Evolutionary conservation across 2,113 vertebrate genomes (phyloP).

Genomic region (Anarhynchus alexandrinus): DNA sequence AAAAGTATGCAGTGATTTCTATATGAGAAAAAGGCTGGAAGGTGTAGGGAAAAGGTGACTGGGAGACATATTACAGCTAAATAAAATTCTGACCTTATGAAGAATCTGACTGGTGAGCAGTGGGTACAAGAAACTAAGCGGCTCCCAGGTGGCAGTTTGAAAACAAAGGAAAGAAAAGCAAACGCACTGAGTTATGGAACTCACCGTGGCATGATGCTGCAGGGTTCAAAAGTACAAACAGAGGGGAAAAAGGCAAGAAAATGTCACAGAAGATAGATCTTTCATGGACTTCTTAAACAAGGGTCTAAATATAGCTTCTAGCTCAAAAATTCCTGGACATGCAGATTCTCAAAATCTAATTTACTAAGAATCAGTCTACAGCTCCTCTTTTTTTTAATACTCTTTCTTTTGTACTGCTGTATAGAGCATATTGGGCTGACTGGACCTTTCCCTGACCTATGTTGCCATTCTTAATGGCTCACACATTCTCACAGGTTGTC

Average conservation of each 20-base stretch:
- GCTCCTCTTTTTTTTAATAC: not conserved
- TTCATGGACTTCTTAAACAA: not conserved
- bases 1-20: not conserved
- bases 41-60: not conserved
- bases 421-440: not conserved
- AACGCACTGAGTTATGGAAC: not conserved
- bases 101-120: not conserved
- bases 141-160: not conserved
- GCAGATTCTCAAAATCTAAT: not conserved
- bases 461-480: not conserved
- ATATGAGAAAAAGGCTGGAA: not conserved
- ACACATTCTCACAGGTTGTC: not conserved
- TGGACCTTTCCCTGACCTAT: not conserved
- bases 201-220: not conserved
- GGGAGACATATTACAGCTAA: not conserved
- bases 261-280: not conserved
- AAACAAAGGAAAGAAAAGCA: not conserved
- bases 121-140: not conserved
- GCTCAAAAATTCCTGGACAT: not conserved
- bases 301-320: not conserved
- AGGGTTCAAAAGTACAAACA: not conserved
- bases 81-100: not conserved
- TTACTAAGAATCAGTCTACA: not conserved
- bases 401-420: not conserved
- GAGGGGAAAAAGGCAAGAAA: not conserved